Evolutionary conservation across 2,888 invertebrate species (phyloP), one percentile per base, ranked within the genome.

Genomic region (Plagodis pulveraria): DNA sequence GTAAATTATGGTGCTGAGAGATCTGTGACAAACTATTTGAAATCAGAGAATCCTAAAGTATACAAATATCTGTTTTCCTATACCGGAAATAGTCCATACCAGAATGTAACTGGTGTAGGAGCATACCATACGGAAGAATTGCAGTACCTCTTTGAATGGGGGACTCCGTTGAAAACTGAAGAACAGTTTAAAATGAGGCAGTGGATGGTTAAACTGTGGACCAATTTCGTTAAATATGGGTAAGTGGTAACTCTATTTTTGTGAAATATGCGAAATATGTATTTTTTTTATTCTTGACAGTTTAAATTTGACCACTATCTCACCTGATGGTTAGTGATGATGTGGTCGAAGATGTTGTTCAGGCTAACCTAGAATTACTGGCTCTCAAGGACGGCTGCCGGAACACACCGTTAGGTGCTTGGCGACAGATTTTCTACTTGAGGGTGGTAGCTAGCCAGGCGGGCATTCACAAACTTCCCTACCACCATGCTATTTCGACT

Each of bases 211-310:
- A 69, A 63, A 0, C 58, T 84, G 72, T 84, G 84, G 81, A 71
- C 77, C 0, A 83, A 87, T 50, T 86, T 88, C 55, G 78, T 80
- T 0, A 86, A 84, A 68, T 71, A 73, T 59, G 81, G 82, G 84
- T 84, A 51, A 71, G 80, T 70, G 4, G 1, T 22, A 4, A 22
- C 22, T 2, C 22, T 2, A 22, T 22, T 22, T 22, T 22, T 1
- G 22, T 22, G 22, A 22, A 22, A 22, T 22, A 4, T n/a, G n/a
- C n/a, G n/a, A n/a, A n/a, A n/a, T n/a, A n/a, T n/a, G n/a, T n/a
- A n/a, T n/a, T n/a, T n/a, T n/a, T n/a, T n/a, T n/a, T n/a, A n/a
- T n/a, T n/a, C n/a, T n/a, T n/a, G n/a, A n/a, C n/a, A n/a, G n/a
- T n/a, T n/a, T n/a, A n/a, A n/a, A n/a, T n/a, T n/a, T n/a, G n/a